Evolutionary conservation across 2,888 invertebrate species (phyloP), one percentile per base, ranked within the genome.

Genomic region (Lithosia quadra): DNA sequence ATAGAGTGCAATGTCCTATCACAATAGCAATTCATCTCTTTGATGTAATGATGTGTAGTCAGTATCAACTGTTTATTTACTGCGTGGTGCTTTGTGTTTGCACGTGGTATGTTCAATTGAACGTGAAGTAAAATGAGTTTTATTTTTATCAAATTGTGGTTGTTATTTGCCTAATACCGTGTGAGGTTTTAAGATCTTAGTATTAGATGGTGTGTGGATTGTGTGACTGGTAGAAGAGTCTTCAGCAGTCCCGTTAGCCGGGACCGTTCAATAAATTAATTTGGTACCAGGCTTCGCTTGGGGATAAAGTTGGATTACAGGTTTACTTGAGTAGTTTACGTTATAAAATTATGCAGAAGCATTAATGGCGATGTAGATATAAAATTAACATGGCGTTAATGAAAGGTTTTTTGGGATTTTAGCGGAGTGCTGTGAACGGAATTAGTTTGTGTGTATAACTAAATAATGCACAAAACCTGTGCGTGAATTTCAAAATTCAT

Each of bases 41-140:
- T 89, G 90, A 91, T 92, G 91, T 91, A 92, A 92, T 92, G 90
- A 92, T 92, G 92, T 92, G 91, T 91, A 91, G 92, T 90, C 87
- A 87, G 90, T 93, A 92, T 93, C 92, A 91, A 93, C 91, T 93
- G 93, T 94, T 94, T 93, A 93, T 94, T 93, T 93, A 92, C 91
- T 88, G 89, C 84, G 85, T 74, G 82, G 77, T 80, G 81, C 83
- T 84, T 80, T 80, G 75, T 73, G 75, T 72, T 82, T 72, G 75
- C 77, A 70, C 71, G 85, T 81, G 85, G 81, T 85, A 91, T 85
- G 85, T 85, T 69, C 66, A 65, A 74, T 72, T 72, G 74, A 36
- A 65, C 68, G 68, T 74, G 62, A 68, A 65, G 75, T 55, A 85
- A 86, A 86, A 71, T 76, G 72, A 72, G 72, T 82, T 84, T 74